These are phyloP conservation scores for Elegia similella DNA, from an alignment of 2,888 invertebrate species.

Conservation along the genomic window DNA sequence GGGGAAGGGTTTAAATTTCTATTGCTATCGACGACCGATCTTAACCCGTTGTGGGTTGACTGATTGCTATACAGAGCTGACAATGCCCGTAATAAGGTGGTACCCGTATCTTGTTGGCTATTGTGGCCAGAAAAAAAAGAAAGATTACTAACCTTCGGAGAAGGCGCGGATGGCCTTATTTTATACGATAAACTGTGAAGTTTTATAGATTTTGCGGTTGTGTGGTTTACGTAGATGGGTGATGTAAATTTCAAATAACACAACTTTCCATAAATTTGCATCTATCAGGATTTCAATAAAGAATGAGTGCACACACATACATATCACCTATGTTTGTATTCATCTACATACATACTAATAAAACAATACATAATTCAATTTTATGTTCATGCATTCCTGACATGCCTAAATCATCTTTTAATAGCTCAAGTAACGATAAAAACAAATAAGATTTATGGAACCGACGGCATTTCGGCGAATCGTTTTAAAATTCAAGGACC, in stretches of 20 bases:
- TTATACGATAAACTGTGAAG: background rate
- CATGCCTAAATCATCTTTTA: slow-evolving; percentile 4
- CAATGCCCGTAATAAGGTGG: slow-evolving; percentile 38
- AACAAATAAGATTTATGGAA: slow-evolving; percentile 9
- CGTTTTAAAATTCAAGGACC: slow-evolving; percentile 10
- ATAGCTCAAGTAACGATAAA: slow-evolving; percentile 7
- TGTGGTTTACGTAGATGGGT: background rate
- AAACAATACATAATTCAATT: slow-evolving; percentile 1
- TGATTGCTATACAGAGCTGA: slow-evolving; percentile 37
- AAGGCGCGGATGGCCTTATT: slow-evolving; percentile 9
- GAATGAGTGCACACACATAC: background rate
- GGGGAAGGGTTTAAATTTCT: slow-evolving; percentile 21
- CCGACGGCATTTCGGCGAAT: slow-evolving; percentile 6
- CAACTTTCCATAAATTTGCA: background rate
- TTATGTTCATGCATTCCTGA: background rate
- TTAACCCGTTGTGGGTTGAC: slow-evolving; percentile 35
- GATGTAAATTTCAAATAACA: background rate
- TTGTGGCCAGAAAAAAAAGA: slow-evolving; percentile 29
- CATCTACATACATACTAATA: background rate
- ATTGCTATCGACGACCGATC: slow-evolving; percentile 29
- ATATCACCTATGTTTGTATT: background rate
- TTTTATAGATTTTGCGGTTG: background rate
- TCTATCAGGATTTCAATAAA: background rate
- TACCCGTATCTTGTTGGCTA: slow-evolving; percentile 31
- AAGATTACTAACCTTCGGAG: slow-evolving; percentile 31